Evolutionary conservation across 2,888 invertebrate species (phyloP).

Genomic region (Amphipyra berbera): DNA sequence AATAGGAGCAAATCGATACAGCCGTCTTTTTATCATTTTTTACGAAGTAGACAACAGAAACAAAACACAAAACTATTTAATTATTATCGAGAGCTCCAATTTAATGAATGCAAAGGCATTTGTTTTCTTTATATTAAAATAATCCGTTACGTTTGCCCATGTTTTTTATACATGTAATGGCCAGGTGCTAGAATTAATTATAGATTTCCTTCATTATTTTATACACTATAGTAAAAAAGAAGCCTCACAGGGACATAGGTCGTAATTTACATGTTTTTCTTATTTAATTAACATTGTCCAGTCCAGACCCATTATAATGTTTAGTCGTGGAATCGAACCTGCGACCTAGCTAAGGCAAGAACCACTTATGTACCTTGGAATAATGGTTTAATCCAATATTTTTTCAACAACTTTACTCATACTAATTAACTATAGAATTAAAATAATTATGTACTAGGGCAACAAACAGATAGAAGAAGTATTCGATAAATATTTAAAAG

Average conservation of each 20-base stretch:
- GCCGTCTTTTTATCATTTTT: no score
- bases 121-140: neutral
- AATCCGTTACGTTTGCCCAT: neutral
- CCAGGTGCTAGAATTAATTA: constrained; percentile 50
- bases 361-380: neutral
- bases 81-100: no score
- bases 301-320: constrained; percentile 5
- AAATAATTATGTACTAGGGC: constrained; percentile 13
- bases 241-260: neutral
- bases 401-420: neutral
- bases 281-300: constrained; percentile 14
- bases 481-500: neutral
- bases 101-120: neutral
- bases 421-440: constrained; percentile 4
- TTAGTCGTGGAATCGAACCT: constrained; percentile 12
- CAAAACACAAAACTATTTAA: no score
- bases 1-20: no score
- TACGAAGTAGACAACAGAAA: no score
- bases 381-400: neutral
- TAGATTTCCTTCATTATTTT: constrained; percentile 29
- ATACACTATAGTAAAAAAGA: constrained; percentile 24
- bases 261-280: constrained; percentile 31
- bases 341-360: constrained; percentile 2
- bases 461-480: constrained; percentile 9
- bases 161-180: constrained; percentile 14